phyloP scores from a whole-genome alignment of 2,797 vertebrate species.

The Lepilemur septentrionalis region DNA sequence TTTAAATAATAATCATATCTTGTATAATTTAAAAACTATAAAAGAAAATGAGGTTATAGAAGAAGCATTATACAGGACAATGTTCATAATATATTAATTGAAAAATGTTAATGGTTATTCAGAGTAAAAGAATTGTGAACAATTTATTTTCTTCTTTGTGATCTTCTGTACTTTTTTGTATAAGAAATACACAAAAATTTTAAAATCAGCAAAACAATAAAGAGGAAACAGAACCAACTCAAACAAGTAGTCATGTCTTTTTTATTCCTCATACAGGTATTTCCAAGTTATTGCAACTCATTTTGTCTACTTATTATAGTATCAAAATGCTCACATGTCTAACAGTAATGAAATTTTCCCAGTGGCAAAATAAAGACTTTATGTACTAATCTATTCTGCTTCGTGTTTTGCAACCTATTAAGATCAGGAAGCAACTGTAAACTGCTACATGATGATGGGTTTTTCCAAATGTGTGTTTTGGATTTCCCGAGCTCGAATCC shows the following conservation, averaged over 20 bases:
- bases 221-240: not conserved
- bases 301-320: not conserved
- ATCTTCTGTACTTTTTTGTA: not conserved
- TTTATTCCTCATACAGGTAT: not conserved
- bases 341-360: conserved; percentile 30
- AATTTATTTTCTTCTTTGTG: not conserved
- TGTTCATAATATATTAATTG: not conserved
- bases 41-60: not conserved
- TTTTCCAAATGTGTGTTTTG: conserved; percentile 50
- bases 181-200: not conserved
- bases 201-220: conserved; percentile 30
- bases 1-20: not conserved
- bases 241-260: not conserved
- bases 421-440: conserved; percentile 18
- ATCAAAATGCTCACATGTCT: not conserved
- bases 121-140: not conserved
- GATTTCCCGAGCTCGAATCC: conserved; percentile 50
- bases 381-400: conserved; percentile 9
- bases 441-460: not conserved
- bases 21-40: conserved; percentile 31
- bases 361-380: not conserved
- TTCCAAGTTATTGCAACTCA: not conserved
- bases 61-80: not conserved
- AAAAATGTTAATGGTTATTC: not conserved
- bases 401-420: conserved; percentile 7